Evolutionary conservation across 2,888 invertebrate genomes (phyloP).

Genomic region (Ornithoptera priamus): DNA sequence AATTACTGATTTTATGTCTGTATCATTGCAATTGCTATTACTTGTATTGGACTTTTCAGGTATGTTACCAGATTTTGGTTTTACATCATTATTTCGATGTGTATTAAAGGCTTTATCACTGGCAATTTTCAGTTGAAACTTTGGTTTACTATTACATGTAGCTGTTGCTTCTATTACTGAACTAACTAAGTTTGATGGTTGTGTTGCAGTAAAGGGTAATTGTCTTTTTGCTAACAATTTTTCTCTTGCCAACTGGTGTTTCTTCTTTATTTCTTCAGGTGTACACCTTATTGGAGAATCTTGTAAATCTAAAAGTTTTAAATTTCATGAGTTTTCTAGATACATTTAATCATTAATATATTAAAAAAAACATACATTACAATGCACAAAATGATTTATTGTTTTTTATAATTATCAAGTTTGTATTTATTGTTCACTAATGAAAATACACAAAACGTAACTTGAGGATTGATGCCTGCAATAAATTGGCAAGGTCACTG

Average conservation of each 20-base stretch:
- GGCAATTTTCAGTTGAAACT: slow-evolving; percentile 56
- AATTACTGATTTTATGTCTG: slow-evolving; percentile 59
- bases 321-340: too few relatives aligned
- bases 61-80: slow-evolving; percentile 26
- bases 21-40: slow-evolving; percentile 1
- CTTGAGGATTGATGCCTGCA: too few relatives aligned
- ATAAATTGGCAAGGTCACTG: too few relatives aligned
- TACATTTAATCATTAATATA: too few relatives aligned
- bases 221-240: slow-evolving; percentile 77
- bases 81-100: slow-evolving; percentile 33
- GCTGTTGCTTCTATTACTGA: slow-evolving; percentile 30
- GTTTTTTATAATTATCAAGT: too few relatives aligned
- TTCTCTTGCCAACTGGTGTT: slow-evolving; percentile 80
- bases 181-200: slow-evolving; percentile 38
- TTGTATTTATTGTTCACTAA: too few relatives aligned
- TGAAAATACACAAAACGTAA: too few relatives aligned
- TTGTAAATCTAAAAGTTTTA: slow-evolving; percentile 34
- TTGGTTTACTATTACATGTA: slow-evolving; percentile 39
- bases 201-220: slow-evolving; percentile 62
- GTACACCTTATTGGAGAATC: slow-evolving; percentile 75
- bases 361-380: too few relatives aligned
- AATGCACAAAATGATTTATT: too few relatives aligned
- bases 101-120: slow-evolving; percentile 34
- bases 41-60: slow-evolving; percentile 27
- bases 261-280: slow-evolving; percentile 82